Evolutionary conservation across 2,113 vertebrate genomes (phyloP).

Genomic region (Lycaon pictus): DNA sequence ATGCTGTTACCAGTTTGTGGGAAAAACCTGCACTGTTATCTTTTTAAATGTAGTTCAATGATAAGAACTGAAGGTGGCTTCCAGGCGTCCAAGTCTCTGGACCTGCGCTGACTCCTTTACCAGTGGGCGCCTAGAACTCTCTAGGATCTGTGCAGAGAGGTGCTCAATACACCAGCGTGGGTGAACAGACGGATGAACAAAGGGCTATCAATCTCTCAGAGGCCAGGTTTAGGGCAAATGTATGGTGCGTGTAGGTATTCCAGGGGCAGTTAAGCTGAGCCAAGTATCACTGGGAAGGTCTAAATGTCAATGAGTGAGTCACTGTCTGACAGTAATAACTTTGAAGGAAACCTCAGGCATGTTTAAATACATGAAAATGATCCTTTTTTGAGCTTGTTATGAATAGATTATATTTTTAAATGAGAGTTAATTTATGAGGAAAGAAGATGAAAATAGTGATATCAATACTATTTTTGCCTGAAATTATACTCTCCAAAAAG

Average conservation of each 20-base stretch:
- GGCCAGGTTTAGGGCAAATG: not conserved
- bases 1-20: not conserved
- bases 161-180: not conserved
- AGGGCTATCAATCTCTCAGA: not conserved
- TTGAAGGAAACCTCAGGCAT: not conserved
- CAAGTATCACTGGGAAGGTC: not conserved
- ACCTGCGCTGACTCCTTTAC: constrained; percentile 56
- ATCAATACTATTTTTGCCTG: not conserved
- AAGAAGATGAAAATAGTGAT: not conserved
- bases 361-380: not conserved
- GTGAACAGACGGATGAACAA: not conserved
- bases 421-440: not conserved
- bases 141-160: not conserved
- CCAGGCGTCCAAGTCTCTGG: constrained; percentile 60
- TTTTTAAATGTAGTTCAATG: constrained; percentile 47
- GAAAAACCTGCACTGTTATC: constrained; percentile 62
- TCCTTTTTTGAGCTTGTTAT: not conserved
- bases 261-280: constrained; percentile 21
- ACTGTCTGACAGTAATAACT: not conserved
- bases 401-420: constrained; percentile 33
- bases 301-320: constrained; percentile 28
- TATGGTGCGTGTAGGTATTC: not conserved
- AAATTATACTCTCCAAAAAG: not conserved
- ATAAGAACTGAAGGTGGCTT: constrained; percentile 73
- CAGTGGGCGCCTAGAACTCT: not conserved